Evolutionary conservation across 2,888 invertebrate genomes (phyloP).

Genomic region (Drosophila kanekoi): DNA sequence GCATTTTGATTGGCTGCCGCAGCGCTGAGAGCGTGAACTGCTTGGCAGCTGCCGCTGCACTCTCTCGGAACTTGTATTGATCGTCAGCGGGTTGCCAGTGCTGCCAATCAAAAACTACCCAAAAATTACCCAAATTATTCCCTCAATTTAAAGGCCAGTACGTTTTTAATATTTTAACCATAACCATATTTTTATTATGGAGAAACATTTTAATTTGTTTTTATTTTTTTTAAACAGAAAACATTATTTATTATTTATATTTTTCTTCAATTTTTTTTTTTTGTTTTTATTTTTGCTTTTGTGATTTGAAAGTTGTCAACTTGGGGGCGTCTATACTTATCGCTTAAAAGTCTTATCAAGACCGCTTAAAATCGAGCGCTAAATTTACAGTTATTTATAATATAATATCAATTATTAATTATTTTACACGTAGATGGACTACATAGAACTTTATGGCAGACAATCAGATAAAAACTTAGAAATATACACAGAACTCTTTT

Average conservation of each 20-base stretch:
- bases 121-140: slow-evolving; percentile 1
- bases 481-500: slow-evolving; percentile 74
- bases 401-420: slow-evolving; percentile 59
- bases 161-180: slow-evolving; percentile 64
- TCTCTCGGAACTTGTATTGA: not conserved
- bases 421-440: slow-evolving; percentile 79
- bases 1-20: slow-evolving; percentile 2
- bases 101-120: slow-evolving; percentile 5
- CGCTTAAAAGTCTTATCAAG: slow-evolving; percentile 80
- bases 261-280: slow-evolving; percentile 22
- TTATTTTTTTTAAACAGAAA: slow-evolving; percentile 68
- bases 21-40: not conserved
- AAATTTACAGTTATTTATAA: slow-evolving; percentile 74
- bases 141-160: not conserved
- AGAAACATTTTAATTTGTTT: slow-evolving; percentile 72
- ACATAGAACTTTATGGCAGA: slow-evolving; percentile 70
- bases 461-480: slow-evolving; percentile 69
- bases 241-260: slow-evolving; percentile 57
- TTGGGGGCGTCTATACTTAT: slow-evolving; percentile 62
- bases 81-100: not conserved
- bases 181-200: slow-evolving; percentile 78
- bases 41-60: not conserved
- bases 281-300: slow-evolving; percentile 33
- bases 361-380: slow-evolving; percentile 79
- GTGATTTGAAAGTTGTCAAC: slow-evolving; percentile 72